These are phyloP conservation scores for Bungarus multicinctus DNA, from an alignment of 2,113 vertebrate genomes.

Conservation along the genomic window DNA sequence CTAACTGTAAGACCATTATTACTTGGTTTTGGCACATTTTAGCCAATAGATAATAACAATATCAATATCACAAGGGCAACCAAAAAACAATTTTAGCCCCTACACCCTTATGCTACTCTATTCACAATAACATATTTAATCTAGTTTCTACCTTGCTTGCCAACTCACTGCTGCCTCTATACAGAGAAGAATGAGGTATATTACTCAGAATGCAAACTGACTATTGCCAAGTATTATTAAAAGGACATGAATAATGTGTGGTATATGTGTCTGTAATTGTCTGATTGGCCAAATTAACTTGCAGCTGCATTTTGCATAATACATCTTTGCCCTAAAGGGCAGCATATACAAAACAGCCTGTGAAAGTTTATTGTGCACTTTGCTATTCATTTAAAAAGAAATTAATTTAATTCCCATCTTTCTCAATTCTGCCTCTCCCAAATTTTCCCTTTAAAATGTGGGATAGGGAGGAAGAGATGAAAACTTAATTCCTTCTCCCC, in stretches of 20 bases:
- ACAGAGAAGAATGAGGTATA: neutral
- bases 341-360: neutral
- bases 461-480: neutral
- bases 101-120: neutral
- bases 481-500: constrained; percentile 6
- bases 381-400: neutral
- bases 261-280: neutral
- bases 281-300: neutral
- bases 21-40: neutral
- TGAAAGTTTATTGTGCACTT: neutral
- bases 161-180: neutral
- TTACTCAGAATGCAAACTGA: neutral
- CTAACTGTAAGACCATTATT: neutral
- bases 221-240: neutral
- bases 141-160: neutral
- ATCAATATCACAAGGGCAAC: neutral
- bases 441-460: neutral
- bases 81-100: neutral
- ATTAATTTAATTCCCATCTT: neutral
- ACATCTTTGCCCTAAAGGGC: neutral
- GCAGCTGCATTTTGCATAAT: neutral
- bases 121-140: neutral
- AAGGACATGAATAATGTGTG: neutral
- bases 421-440: neutral
- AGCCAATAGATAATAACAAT: neutral